A percentile compares a stretch with the other conserved stretches of the same genome.
Evolutionary conservation across 2,113 vertebrate species (phyloP).

Genomic region (Otocyon megalotis): DNA sequence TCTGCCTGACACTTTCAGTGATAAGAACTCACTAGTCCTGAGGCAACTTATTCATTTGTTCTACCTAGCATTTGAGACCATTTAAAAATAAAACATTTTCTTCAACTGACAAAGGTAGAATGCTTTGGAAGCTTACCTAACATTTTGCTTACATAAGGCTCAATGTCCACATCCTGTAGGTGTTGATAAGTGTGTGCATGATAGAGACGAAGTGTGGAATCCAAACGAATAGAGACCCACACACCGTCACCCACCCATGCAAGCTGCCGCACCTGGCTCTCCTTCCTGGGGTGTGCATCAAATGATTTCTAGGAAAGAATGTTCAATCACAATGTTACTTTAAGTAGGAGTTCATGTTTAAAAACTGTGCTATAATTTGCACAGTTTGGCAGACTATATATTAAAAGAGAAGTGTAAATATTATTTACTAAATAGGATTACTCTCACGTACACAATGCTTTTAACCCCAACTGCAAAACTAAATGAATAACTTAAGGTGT

Average conservation of each 20-base stretch:
- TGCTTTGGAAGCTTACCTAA: slow-evolving; percentile 88
- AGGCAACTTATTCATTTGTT: background rate
- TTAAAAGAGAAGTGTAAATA: slow-evolving; percentile 10
- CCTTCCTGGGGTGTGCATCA: slow-evolving; percentile 94
- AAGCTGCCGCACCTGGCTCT: slow-evolving; percentile 95
- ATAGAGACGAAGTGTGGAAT: slow-evolving; percentile 94
- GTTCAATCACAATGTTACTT: slow-evolving; percentile 54
- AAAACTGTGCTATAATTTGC: slow-evolving; percentile 33
- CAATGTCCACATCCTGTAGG: slow-evolving; percentile 95
- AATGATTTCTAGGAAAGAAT: slow-evolving; percentile 91
- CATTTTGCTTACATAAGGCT: slow-evolving; percentile 97
- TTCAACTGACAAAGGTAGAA: slow-evolving; percentile 43
- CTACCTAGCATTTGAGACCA: slow-evolving; percentile 7
- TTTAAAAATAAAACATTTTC: slow-evolving; percentile 29
- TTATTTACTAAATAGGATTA: background rate
- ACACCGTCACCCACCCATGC: slow-evolving; percentile 95
- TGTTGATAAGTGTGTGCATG: slow-evolving; percentile 95
- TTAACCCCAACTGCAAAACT: background rate
- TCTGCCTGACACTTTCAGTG: background rate
- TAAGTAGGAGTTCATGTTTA: slow-evolving; percentile 13
- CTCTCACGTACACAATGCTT: background rate
- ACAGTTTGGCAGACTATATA: background rate
- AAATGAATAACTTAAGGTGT: background rate
- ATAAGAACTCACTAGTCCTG: background rate
- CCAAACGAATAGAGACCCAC: slow-evolving; percentile 95